Conservation (phyloP, 64 coral and sea anemone genomes). For the Dendrophyllia cribrosa region DNA sequence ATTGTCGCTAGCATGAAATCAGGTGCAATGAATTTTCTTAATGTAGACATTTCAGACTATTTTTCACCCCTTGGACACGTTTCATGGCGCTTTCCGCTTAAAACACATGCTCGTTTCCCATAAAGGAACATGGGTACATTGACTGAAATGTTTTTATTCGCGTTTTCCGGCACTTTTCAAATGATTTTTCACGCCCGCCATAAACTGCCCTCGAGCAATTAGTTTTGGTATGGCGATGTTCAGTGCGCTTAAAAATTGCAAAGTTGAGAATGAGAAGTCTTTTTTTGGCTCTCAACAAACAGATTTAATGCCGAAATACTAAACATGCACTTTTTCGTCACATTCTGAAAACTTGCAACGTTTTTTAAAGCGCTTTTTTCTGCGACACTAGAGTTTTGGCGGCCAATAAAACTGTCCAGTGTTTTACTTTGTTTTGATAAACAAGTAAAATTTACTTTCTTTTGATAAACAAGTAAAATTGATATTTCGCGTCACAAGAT, state of each 20-base stretch:
- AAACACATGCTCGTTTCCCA: not conserved
- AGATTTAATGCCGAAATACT: not conserved
- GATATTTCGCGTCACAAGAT: no score
- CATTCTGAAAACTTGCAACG: no score
- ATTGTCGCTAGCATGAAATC: not conserved
- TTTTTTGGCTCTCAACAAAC: no score
- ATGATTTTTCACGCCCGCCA: conserved; percentile 6
- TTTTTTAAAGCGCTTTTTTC: no score
- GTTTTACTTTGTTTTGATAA: no score
- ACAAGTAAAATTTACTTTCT: no score
- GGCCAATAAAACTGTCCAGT: no score
- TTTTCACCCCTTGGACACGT: not conserved
- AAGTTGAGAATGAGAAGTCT: no score
- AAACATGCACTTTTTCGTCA: not conserved
- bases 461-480: no score
- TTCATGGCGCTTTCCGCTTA: not conserved
- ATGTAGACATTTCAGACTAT: not conserved
- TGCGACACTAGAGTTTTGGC: no score
- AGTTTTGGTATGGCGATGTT: not conserved
- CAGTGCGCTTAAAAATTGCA: no score
- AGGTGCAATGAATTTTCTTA: not conserved
- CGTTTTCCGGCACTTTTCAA: not conserved
- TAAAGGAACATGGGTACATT: not conserved
- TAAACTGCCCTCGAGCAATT: not conserved
- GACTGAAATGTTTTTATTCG: not conserved